Evolutionary conservation across 2,888 invertebrate species (phyloP), one percentile per base, ranked within the genome.

Genomic region (Pseudoips prasinana): DNA sequence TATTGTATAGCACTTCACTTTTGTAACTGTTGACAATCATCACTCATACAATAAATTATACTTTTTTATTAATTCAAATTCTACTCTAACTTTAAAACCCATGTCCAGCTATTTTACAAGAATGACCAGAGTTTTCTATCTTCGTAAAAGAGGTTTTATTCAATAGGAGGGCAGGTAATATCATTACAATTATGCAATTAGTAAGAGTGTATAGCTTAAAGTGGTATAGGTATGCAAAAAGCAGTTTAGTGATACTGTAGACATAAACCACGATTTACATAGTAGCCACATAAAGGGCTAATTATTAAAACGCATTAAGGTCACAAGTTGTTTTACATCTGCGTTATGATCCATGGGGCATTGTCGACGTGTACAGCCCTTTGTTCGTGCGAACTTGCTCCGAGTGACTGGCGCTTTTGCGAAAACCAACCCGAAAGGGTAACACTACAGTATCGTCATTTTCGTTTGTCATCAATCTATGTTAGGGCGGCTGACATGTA

Each of bases 391-490:
- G 54, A 81, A 77, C 77, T 80, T 76, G 70, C 57, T 53, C 49
- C 48, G 55, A 72, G 69, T 87, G 88, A 87, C 87, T 85, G 62
- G 87, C 86, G 71, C 64, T 86, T 86, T 85, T 60, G 38, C 64
- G 46, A 75, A 72, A 71, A 71, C 68, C 76, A 73, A 65, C 69
- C 71, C 73, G 58, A 76, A 74, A 72, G 75, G 73, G 76, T 66
- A 67, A 73, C 72, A 68, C 70, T 68, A 74, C 72, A 57, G 73
- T 73, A 74, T 83, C 86, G 86, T 86, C 88, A 88, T 85, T 85
- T 82, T 85, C 83, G 79, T 82, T 81, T 87, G 87, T 87, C 87
- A 88, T 88, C 88, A 88, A 88, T 88, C 88, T 87, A 85, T 82
- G 87, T 88, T 86, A 86, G 77, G 71, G 68, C 64, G 68, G 72